These are phyloP conservation scores for Actenoides hombroni DNA, from an alignment of 2,113 vertebrate genomes.

Conservation along the genomic window DNA sequence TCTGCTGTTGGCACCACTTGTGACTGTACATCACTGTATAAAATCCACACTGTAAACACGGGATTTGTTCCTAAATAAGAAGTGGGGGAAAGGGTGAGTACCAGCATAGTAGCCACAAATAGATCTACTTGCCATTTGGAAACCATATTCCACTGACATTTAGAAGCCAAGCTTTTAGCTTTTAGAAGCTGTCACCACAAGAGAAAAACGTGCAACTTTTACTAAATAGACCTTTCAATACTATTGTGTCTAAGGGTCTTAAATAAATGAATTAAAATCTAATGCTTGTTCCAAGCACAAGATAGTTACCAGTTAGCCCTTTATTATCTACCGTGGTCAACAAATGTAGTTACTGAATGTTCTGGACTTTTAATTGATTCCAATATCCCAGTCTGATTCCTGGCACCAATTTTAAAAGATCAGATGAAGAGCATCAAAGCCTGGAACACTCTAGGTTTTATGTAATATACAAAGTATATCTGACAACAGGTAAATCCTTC, in stretches of 20 bases:
- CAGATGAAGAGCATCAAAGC: conserved; percentile 14
- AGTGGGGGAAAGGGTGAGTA: not conserved
- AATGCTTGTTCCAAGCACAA: conserved; percentile 13
- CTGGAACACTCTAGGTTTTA: not conserved
- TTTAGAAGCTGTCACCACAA: not conserved
- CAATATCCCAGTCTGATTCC: not conserved
- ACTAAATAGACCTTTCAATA: not conserved
- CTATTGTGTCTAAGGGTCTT: not conserved
- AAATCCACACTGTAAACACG: not conserved
- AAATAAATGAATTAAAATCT: not conserved
- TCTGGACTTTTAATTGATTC: not conserved
- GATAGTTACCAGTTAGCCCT: not conserved
- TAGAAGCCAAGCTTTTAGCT: not conserved
- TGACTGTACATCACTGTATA: not conserved
- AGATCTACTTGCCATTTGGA: not conserved
- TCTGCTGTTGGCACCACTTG: not conserved
- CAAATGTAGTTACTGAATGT: not conserved
- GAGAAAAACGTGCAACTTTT: not conserved
- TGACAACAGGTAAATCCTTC: not conserved
- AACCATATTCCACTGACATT: not conserved
- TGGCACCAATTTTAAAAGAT: conserved; percentile 20
- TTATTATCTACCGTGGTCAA: not conserved
- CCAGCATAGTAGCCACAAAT: not conserved
- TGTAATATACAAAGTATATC: not conserved
- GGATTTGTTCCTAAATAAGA: not conserved